phyloP scores from a whole-genome alignment of 2,113 vertebrate species.

The Phrynocephalus versicolor region DNA sequence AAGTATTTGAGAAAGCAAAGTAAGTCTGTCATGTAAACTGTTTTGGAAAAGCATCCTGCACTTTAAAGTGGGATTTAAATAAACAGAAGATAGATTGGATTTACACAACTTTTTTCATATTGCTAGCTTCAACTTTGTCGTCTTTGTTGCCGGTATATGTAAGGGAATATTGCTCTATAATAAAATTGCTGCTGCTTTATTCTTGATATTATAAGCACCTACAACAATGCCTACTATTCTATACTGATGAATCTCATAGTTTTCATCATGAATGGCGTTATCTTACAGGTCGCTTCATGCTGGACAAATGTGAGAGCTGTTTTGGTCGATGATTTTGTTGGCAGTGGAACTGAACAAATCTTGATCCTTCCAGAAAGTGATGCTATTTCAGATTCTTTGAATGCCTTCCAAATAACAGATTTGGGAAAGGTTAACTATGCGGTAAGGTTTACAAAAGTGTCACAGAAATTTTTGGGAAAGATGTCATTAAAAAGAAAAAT shows the following conservation, averaged over 20 bases:
- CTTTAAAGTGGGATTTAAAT: not conserved
- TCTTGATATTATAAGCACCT: not conserved
- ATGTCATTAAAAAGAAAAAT: not conserved
- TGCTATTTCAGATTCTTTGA: constrained; percentile 54
- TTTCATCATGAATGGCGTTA: not conserved
- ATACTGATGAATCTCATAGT: not conserved
- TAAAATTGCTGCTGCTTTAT: not conserved
- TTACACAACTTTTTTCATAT: not conserved
- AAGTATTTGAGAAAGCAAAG: not conserved
- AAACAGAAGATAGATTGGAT: too few relatives aligned
- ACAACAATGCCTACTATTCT: not conserved
- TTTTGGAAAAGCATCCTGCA: not conserved
- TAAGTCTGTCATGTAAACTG: not conserved
- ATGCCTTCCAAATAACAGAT: constrained; percentile 84
- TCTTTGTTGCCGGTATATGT: not conserved
- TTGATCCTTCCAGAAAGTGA: constrained; percentile 81
- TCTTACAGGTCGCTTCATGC: constrained; percentile 79
- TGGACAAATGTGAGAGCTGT: constrained; percentile 82
- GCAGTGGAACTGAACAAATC: constrained; percentile 88
- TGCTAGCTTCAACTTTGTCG: not conserved
- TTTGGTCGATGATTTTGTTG: constrained; percentile 87
- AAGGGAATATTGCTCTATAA: not conserved
- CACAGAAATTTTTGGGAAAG: constrained; percentile 38
- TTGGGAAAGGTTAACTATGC: constrained; percentile 79
- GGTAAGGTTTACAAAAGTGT: constrained; percentile 76